Conservation (phyloP, 2,113 vertebrate genomes). For the Peucedramus taeniatus region DNA sequence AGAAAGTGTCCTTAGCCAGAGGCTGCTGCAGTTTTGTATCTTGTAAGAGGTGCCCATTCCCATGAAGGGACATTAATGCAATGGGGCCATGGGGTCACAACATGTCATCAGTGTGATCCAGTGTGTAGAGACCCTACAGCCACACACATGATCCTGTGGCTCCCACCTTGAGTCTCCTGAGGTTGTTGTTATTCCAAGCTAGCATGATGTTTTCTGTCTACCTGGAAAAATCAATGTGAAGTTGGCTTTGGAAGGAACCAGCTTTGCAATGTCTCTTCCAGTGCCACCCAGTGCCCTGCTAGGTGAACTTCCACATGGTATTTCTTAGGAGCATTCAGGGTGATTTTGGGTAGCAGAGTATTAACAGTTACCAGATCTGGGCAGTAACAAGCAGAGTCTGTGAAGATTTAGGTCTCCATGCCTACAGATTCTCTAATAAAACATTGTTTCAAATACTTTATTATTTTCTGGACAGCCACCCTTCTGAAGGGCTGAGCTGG, state of each 20-base stretch:
- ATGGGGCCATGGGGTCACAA: neutral
- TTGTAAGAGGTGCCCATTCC: neutral
- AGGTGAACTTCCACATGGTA: neutral
- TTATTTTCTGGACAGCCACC: neutral
- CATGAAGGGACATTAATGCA: neutral
- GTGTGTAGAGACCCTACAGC: neutral
- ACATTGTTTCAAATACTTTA: neutral
- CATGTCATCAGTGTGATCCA: neutral
- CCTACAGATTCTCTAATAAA: neutral
- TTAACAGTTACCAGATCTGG: neutral
- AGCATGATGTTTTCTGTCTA: fast-evolving
- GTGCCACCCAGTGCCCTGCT: neutral
- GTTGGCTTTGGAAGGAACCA: neutral
- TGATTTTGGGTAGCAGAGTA: neutral
- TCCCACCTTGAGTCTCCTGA: neutral
- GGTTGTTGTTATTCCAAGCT: neutral
- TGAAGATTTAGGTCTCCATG: neutral
- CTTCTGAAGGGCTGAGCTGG: neutral
- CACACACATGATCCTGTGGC: neutral
- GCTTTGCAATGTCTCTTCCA: neutral
- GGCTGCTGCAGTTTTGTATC: neutral
- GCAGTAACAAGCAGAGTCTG: neutral
- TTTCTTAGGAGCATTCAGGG: neutral
- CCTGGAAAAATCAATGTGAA: neutral
- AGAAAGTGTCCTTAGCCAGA: neutral